A percentile compares a stretch with the other conserved stretches of the same genome.
These are phyloP conservation scores for Epinephelus cyanopodus DNA, from an alignment of 2,113 vertebrate species.

Conservation along the genomic window DNA sequence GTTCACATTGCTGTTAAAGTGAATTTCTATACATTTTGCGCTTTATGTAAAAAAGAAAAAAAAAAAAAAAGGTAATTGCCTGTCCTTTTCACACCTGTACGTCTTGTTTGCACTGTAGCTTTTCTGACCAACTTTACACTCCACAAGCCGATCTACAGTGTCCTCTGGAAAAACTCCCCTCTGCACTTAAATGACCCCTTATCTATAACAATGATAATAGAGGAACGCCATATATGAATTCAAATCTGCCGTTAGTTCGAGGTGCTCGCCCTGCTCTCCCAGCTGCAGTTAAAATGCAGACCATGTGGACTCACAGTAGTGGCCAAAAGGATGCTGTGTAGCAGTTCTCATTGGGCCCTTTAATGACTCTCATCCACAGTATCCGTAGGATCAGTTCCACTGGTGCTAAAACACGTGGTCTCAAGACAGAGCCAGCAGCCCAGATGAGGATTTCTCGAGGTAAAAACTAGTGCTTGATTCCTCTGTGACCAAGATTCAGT, in stretches of 20 bases:
- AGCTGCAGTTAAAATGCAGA: background rate
- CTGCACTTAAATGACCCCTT: conserved; percentile 13
- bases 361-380: background rate
- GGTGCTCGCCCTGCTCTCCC: background rate
- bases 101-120: conserved; percentile 78
- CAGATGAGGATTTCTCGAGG: background rate
- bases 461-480: background rate
- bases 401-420: conserved; percentile 50
- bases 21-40: conserved; percentile 69
- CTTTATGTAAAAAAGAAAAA: conserved; percentile 58
- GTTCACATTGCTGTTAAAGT: conserved; percentile 71
- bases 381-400: conserved; percentile 12
- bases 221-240: conserved; percentile 37
- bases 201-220: conserved; percentile 26
- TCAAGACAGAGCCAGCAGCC: background rate
- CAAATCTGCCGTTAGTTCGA: conserved; percentile 27
- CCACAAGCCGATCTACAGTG: conserved; percentile 14
- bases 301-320: background rate
- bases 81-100: conserved; percentile 57
- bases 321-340: background rate
- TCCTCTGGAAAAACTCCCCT: conserved; percentile 12
- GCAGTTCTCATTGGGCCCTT: background rate
- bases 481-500: conserved; percentile 6
- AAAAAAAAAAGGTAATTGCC: conserved; percentile 30
- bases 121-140: conserved; percentile 43